Conservation (phyloP, 2,797 vertebrate genomes). For the Epinephelus malabaricus region DNA sequence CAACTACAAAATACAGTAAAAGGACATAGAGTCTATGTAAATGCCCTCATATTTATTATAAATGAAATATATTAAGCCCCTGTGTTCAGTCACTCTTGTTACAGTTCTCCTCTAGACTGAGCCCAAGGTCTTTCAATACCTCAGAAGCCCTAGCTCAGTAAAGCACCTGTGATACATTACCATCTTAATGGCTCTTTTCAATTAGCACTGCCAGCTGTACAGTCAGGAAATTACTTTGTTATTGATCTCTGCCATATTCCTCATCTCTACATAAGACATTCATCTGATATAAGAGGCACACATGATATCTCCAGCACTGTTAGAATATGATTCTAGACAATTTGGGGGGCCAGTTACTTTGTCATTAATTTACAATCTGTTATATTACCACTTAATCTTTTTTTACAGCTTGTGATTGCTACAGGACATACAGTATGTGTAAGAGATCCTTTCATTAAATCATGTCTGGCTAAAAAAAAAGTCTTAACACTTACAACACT, state of each 20-base stretch:
- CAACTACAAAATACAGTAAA: neutral
- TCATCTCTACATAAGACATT: slow-evolving; percentile 14
- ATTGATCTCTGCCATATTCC: slow-evolving; percentile 40
- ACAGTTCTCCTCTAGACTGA: slow-evolving; percentile 29
- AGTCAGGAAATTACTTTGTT: slow-evolving; percentile 40
- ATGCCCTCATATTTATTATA: neutral
- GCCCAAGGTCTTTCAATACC: slow-evolving; percentile 25
- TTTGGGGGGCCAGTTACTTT: neutral
- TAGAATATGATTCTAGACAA: slow-evolving; percentile 8
- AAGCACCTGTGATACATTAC: neutral
- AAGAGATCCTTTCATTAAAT: neutral
- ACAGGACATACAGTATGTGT: neutral
- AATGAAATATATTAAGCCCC: neutral
- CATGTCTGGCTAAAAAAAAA: no score
- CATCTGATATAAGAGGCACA: slow-evolving; percentile 26
- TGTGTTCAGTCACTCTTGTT: neutral
- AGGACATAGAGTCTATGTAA: neutral
- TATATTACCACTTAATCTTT: neutral
- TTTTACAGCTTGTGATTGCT: neutral
- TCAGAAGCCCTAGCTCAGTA: slow-evolving; percentile 5
- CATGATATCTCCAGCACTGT: neutral
- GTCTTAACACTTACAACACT: no score
- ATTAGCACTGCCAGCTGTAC: slow-evolving; percentile 40
- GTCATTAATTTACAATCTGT: neutral
- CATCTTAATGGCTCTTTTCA: slow-evolving; percentile 57